These are phyloP conservation scores for Aphyosemion australe DNA, from an alignment of 2,113 vertebrate genomes.

Conservation along the genomic window DNA sequence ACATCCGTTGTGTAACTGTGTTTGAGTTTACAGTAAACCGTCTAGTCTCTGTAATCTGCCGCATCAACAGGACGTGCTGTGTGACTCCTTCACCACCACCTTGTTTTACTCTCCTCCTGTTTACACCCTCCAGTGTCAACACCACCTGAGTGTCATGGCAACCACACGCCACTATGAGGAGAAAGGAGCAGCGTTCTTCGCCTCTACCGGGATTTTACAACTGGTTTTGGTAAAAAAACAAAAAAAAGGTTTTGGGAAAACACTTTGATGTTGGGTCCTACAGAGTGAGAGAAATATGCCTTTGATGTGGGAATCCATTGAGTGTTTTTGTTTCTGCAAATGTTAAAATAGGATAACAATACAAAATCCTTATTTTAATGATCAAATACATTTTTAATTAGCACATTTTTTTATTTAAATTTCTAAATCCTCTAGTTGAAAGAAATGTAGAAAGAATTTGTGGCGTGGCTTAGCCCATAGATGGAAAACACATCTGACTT, in stretches of 20 bases:
- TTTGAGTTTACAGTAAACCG: too few relatives aligned
- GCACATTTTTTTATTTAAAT: neutral
- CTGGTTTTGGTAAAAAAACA: slow-evolving; percentile 30
- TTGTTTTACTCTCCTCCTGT: slow-evolving; percentile 50
- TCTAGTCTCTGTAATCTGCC: slow-evolving; percentile 2
- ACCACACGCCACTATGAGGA: slow-evolving; percentile 39
- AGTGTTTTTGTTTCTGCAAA: slow-evolving; percentile 49
- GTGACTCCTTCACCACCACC: slow-evolving; percentile 33
- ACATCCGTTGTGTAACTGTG: too few relatives aligned
- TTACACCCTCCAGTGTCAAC: slow-evolving; percentile 69
- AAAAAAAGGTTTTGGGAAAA: neutral
- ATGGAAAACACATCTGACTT: neutral
- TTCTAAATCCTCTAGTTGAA: neutral
- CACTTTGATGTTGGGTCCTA: slow-evolving; percentile 57
- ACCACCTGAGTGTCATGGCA: slow-evolving; percentile 52
- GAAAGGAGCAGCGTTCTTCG: slow-evolving; percentile 10
- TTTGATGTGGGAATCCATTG: slow-evolving; percentile 59
- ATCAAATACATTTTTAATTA: too few relatives aligned
- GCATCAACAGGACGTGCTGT: slow-evolving; percentile 28
- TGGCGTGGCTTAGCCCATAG: neutral
- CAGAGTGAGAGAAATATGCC: slow-evolving; percentile 46
- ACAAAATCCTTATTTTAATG: too few relatives aligned
- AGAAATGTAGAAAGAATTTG: neutral
- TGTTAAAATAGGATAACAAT: slow-evolving; percentile 46
- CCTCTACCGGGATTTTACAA: slow-evolving; percentile 47